Evolutionary conservation across 2,113 vertebrate genomes (phyloP), one percentile per base, ranked within the genome.

Genomic region (Callionymus lyra): DNA sequence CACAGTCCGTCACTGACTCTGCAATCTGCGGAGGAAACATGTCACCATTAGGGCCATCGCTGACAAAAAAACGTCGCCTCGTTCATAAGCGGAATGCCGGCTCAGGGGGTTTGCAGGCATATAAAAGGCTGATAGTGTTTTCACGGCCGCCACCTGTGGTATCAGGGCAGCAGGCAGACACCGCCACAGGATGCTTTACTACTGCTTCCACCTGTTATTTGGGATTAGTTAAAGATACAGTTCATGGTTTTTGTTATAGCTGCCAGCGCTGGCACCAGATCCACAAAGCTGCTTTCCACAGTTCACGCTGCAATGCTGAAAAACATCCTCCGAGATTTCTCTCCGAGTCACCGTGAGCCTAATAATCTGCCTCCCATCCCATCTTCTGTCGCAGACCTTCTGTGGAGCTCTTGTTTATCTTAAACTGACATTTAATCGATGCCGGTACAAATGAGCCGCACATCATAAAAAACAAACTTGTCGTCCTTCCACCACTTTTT

Each of bases 1-100:
- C 95, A 98, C 46, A 94, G 73, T 1, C 95, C 95, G 2, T 98
- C 93, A 0, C 88, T 89, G 50, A 98, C 85, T 46, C 49, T 69
- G 45, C 78, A 85, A 57, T 91, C 95, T 98, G 53, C 38, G 59
- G 68, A 47, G 12, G 41, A 12, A 66, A 5, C 12, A 16, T 6
- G 32, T 17, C 13, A 21, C 12, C 14, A 45, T 45, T 45, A 6
- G 12, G 6, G n/a, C 36, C 15, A 14, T 1, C 35, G n/a, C 35
- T 3, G 35, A 15, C 15, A 37, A 37, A n/a, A n/a, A n/a, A 37
- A 37, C n/a, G n/a, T 10, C n/a, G 14, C 31, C 14, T 13, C 16
- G 18, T 31, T 27, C 14, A 15, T 31, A n/a, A 5, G 12, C 13
- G 13, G 12, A 1, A 13, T 13, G 11, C 2, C 40, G 10, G 6